phyloP scores from a whole-genome alignment of 2,113 vertebrate genomes.

The Aviceda subcristata region DNA sequence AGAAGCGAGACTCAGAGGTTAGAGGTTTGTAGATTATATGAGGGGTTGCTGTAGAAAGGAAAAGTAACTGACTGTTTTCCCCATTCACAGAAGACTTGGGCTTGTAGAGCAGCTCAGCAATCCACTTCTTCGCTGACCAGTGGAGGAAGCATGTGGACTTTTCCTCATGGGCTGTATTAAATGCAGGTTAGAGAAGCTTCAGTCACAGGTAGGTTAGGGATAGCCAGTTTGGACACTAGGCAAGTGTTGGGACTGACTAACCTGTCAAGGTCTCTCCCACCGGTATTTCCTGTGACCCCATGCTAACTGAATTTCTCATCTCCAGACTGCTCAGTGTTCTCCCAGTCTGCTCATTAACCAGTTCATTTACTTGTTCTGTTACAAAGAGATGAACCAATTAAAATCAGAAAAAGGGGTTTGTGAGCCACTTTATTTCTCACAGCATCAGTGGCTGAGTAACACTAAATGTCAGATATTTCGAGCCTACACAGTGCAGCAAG shows the following conservation, averaged over 20 bases:
- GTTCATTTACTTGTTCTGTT: neutral
- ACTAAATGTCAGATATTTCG: neutral
- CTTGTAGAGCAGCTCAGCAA: neutral
- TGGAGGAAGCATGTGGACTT: neutral
- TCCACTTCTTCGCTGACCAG: neutral
- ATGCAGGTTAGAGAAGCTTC: neutral
- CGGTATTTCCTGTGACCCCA: neutral
- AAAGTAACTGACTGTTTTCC: neutral
- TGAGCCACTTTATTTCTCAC: neutral
- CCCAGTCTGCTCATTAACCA: neutral
- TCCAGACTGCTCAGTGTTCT: neutral
- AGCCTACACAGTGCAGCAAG: neutral
- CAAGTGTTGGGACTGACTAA: neutral
- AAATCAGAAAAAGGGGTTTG: neutral
- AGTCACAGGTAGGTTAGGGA: neutral
- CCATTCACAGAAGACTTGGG: neutral
- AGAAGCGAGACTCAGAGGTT: neutral
- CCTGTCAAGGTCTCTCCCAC: neutral
- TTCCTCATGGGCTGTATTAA: neutral
- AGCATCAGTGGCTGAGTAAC: neutral
- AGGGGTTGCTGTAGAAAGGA: neutral
- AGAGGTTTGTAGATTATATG: neutral
- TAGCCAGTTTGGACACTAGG: neutral
- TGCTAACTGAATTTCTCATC: neutral
- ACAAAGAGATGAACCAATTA: neutral